Base-by-base conservation (phyloP, 2,888 invertebrate species). In the Drosophila neoperkinsi region DNA sequence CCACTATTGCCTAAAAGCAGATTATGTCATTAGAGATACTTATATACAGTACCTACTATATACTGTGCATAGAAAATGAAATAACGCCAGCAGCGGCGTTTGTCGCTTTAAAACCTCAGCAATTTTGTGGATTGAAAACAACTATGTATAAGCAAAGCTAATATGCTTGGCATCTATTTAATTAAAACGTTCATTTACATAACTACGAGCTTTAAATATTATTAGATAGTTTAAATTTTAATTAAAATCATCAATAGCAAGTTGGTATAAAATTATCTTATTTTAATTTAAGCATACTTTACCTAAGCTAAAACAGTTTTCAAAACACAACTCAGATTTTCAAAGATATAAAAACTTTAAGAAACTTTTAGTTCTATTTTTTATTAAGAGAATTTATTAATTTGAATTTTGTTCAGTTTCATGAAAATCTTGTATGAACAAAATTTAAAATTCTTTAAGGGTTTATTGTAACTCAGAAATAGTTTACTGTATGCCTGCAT, bases 11-110 rank as follows among this genome's bases (percentile, higher is more conserved):
- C 85, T 82, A 82, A 90, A 90, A 86, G 88, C 85, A 90, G 90
- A 86, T 86, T 86, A 86, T 90, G 88, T 86, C 85, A 86, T 86
- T 86, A 90, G 85, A 82, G 83, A 72, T 77, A 79, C 78, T 78
- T 77, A 55, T 55, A 36, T 7, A 53, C 6, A n/a, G 11, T 55
- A 55, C 7, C 28, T 28, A 3, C 25, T 36, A 46, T 46, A 28
- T 36, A 36, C 25, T 46, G 25, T 66, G 71, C 68, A 69, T 66
- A 71, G 68, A 62, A 53, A 52, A 34, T 30, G 56, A 53, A 51
- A 61, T 13, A 55, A 18, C 49, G 52, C 21, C 43, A 64, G 58
- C 69, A 55, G 74, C 74, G 66, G 74, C 67, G 67, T 49, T 66
- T 55, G 41, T 18, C 34, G 57, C 74, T 78, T 78, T 58, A 62